A percentile compares a stretch with the other conserved stretches of the same genome.
Evolutionary conservation across 2,888 invertebrate genomes (phyloP).

Genomic region (Mythimna vitellina): DNA sequence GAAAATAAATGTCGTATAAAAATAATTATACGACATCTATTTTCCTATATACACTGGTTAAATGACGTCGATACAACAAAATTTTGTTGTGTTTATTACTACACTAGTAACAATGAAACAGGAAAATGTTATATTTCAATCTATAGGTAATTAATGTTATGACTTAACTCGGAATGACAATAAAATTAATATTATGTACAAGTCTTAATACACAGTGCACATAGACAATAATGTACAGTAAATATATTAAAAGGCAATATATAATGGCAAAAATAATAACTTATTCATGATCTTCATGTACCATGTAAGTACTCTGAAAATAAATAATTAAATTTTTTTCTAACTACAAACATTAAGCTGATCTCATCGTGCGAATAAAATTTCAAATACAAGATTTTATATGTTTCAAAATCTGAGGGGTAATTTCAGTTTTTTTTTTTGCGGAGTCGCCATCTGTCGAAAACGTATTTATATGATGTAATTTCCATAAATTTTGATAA

Average conservation of each 20-base stretch:
- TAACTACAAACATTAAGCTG: background rate
- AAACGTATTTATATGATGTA: too few relatives aligned
- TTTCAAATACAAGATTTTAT: background rate
- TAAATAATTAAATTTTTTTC: too few relatives aligned
- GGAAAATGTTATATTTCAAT: conserved; percentile 34
- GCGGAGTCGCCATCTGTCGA: too few relatives aligned
- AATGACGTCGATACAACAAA: conserved; percentile 1
- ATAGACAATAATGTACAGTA: too few relatives aligned
- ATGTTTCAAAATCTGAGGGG: background rate
- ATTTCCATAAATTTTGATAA: too few relatives aligned
- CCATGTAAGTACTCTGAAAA: too few relatives aligned
- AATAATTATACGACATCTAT: background rate
- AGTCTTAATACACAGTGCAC: background rate
- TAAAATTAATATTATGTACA: conserved; percentile 6
- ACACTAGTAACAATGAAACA: background rate
- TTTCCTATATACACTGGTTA: conserved; percentile 3
- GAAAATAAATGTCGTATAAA: too few relatives aligned
- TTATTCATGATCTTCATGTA: too few relatives aligned
- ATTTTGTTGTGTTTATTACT: conserved; percentile 3
- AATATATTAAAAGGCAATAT: too few relatives aligned
- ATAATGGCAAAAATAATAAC: too few relatives aligned
- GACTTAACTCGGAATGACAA: conserved; percentile 3
- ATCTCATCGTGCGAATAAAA: background rate
- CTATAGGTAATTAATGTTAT: conserved; percentile 8
- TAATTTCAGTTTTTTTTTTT: too few relatives aligned